Evolutionary conservation across 1,140 invertebrate species (phyloP).

Genomic region (Lepidurus couesii): DNA sequence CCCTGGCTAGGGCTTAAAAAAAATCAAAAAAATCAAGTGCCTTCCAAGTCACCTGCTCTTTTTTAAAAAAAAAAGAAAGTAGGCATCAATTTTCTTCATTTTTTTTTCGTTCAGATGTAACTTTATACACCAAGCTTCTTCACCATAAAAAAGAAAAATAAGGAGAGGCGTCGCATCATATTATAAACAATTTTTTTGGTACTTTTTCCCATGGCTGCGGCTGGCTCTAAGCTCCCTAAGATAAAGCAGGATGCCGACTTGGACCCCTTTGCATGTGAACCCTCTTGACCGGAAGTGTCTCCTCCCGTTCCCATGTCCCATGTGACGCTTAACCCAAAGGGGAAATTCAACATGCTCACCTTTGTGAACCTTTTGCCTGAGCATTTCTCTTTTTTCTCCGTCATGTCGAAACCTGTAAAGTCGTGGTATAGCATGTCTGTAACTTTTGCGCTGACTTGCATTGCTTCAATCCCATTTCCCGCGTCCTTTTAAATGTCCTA

Average conservation of each 20-base stretch:
- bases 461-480: constrained; percentile 5
- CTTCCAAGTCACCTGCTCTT: no score
- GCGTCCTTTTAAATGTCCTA: background rate
- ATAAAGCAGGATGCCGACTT: constrained; percentile 8
- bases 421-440: background rate
- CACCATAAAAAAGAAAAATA: background rate
- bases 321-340: background rate
- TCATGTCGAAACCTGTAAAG: background rate
- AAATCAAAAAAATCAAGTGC: no score
- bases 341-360: background rate
- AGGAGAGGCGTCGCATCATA: background rate
- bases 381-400: background rate
- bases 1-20: no score
- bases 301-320: constrained; percentile 9
- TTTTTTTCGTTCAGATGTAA: no score
- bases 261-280: constrained; percentile 8
- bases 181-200: background rate
- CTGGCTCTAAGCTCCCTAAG: background rate
- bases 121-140: no score
- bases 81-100: no score
- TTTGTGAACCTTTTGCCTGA: constrained; percentile 12
- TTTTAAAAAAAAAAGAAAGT: no score
- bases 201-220: background rate
- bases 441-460: background rate
- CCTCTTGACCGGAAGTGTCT: background rate